Base-by-base conservation (phyloP, 2,113 vertebrate species). In the human region DNA sequence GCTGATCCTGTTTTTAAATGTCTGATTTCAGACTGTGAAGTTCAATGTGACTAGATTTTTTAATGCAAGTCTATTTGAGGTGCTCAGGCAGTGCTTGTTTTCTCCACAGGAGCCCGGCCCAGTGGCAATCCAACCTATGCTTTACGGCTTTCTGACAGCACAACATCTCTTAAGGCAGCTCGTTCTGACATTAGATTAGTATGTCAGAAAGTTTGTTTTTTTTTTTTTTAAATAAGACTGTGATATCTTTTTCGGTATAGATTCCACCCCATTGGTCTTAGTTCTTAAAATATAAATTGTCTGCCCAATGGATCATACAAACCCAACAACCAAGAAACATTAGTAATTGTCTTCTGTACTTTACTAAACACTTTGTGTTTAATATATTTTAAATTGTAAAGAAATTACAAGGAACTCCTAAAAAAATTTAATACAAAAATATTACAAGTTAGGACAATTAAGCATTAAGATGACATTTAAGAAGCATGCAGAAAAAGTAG, bases 391-490 rank as follows among this genome's bases (percentile, higher is more conserved):
- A 96, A 98, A 96, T 97, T 96, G 95, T 97, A 97, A 97, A 97
- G 96, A 97, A 97, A 97, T 97, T 97, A 98, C 97, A 98, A 97
- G 97, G 94, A 96, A 97, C 81, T 97, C 97, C 98, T 98, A 98
- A 97, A 98, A 64, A 98, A 98, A 89, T 98, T 98, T 93, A 96
- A 97, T 97, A 97, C 96, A 97, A 98, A 98, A 98, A 98, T 97
- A 98, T 97, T 96, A 97, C 97, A 98, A 93, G 97, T 97, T 97
- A 97, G 95, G 96, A 98, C 97, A 98, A 96, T 89, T 86, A 95
- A 92, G 96, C 92, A 97, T 96, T 94, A 87, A 91, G 81, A 97
- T 68, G 95, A 98, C 97, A 97, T 93, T 97, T 96, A 94, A 94
- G 83, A 90, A 97, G 94, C 97, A 97, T 96, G 97, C 97, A 96